phyloP scores from a whole-genome alignment of 2,797 vertebrate genomes.

The Cuculus canorus region DNA sequence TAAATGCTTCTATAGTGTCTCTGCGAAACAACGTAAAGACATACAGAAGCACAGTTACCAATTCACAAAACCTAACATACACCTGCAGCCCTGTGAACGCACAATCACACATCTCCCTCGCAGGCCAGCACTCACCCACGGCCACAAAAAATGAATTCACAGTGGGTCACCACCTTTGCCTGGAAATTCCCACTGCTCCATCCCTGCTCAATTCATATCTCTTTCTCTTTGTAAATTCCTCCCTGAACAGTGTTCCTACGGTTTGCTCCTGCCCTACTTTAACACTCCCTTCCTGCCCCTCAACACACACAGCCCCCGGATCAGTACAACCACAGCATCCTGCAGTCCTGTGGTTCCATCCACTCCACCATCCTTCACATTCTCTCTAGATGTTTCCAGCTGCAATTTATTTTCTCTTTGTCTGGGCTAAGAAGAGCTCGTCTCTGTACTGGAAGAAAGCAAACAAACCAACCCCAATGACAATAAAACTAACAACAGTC shows the following conservation, averaged over 20 bases:
- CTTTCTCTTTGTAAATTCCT: not conserved
- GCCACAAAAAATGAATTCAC: not conserved
- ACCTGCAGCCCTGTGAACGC: not conserved
- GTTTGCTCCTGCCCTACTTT: not conserved
- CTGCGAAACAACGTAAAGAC: not conserved
- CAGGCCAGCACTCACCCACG: not conserved
- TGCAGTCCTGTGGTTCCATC: too few relatives aligned
- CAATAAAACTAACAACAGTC: not conserved
- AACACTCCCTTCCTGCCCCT: not conserved
- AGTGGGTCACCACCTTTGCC: not conserved
- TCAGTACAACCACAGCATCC: accelerated
- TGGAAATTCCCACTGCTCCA: not conserved
- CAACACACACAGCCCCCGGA: not conserved
- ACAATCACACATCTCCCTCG: accelerated
- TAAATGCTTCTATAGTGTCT: not conserved
- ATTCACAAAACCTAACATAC: not conserved
- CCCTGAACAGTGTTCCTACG: not conserved
- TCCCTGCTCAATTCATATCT: not conserved
- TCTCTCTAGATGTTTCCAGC: not conserved
- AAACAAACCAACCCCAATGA: not conserved
- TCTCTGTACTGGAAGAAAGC: not conserved
- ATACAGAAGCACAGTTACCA: not conserved
- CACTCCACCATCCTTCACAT: not conserved
- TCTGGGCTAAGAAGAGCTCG: not conserved
- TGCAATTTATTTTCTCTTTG: not conserved